These are phyloP conservation scores for Crypturellus undulatus DNA, from an alignment of 2,113 vertebrate species.

Conservation along the genomic window DNA sequence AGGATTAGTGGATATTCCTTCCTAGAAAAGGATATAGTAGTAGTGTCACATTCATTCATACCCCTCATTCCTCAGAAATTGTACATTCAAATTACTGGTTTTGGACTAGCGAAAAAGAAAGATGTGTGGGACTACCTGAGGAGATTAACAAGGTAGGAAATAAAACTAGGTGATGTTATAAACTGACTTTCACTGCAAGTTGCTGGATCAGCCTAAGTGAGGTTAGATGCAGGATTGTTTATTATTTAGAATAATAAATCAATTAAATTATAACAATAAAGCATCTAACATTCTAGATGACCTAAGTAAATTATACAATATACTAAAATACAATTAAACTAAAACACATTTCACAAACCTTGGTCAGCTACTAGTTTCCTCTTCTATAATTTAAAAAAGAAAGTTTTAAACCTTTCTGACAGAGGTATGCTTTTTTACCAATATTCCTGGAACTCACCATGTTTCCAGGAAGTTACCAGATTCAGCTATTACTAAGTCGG, in stretches of 20 bases:
- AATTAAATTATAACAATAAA: background rate
- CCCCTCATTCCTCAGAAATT: background rate
- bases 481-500: background rate
- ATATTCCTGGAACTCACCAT: background rate
- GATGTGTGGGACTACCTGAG: background rate
- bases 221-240: background rate
- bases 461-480: background rate
- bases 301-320: background rate
- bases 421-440: background rate
- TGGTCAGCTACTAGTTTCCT: background rate
- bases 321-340: background rate
- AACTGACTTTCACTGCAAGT: background rate
- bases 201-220: background rate
- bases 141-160: background rate
- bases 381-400: background rate
- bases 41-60: accelerated
- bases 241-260: background rate
- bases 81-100: background rate
- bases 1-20: background rate
- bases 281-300: background rate
- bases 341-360: background rate
- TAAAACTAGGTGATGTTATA: background rate
- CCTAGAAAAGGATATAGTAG: background rate
- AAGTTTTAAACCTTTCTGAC: background rate
- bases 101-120: background rate